Base-by-base conservation (phyloP, 2,113 vertebrate genomes). In the Rhegmatorhina hoffmannsi region DNA sequence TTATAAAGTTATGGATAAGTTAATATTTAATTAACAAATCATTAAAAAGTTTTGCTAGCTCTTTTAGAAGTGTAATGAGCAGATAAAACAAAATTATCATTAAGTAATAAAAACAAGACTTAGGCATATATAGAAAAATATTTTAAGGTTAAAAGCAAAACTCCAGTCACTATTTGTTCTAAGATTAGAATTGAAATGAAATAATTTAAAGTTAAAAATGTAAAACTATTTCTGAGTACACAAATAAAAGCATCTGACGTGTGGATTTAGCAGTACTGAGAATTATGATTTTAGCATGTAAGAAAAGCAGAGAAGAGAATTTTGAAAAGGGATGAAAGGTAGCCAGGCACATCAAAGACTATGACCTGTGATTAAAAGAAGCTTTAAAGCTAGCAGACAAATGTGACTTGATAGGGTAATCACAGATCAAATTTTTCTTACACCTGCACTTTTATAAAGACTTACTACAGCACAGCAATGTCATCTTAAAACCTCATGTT, bases 351-450 rank as follows among this genome's bases (percentile, higher is more conserved):
- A 95, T 97, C 90, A 95, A 96, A 97, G 72, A 59, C 70, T 67
- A 74, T 76, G 75, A 87, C 85, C 75, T 94, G 60, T 95, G 95
- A 97, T 90, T 96, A 96, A 95, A 96, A 93, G 87, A 85, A 93
- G 63, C 56, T 96, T 96, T 97, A 95, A 96, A 95, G 80, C 28
- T 20, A 73, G 46, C 85, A 91, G 89, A 91, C 81, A 95, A 91
- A 96, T 96, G 88, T 93, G 92, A 90, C 80, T 84, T 74, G 89
- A 76, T 93, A 95, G 64, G 60, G 74, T 94, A 96, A 95, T 85
- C 69, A 94, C 77, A 95, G 82, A 93, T 92, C 74, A 94, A 81
- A 47, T 59, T 91, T 86, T 66, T 72, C 80, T 75, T 79, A 82
- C 56, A 78, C 84, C 68, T 91, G 69, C 90, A 76, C 83, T 91